Percentiles rank a stretch among this genome's conserved stretches.
These are phyloP conservation scores for Luperina testacea DNA, from an alignment of 2,888 invertebrate species.

Conservation along the genomic window DNA sequence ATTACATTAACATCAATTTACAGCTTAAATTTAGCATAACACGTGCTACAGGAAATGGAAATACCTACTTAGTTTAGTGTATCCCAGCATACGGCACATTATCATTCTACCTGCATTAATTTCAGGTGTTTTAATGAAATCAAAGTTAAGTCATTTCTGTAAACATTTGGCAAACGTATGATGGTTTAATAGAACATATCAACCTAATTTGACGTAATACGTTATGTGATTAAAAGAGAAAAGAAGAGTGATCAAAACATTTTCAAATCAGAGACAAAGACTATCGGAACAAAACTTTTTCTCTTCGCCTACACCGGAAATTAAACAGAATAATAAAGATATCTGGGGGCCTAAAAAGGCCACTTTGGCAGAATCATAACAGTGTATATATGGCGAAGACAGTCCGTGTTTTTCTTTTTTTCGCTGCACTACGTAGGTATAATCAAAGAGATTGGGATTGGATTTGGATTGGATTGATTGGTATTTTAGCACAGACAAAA, in stretches of 20 bases:
- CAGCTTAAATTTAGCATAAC: constrained; percentile 65
- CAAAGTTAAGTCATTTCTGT: neutral
- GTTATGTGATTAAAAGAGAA: neutral
- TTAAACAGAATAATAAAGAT: neutral
- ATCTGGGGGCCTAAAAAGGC: neutral
- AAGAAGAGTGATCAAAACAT: neutral
- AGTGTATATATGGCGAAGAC: too few relatives aligned
- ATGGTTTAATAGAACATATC: neutral
- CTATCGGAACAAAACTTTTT: neutral
- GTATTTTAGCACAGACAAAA: too few relatives aligned
- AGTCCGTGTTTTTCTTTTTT: too few relatives aligned
- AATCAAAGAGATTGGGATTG: too few relatives aligned
- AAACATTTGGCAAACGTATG: neutral
- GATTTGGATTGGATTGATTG: too few relatives aligned
- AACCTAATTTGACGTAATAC: too few relatives aligned
- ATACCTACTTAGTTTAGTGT: constrained; percentile 41
- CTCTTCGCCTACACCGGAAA: neutral
- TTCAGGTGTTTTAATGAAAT: neutral
- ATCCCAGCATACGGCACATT: constrained; percentile 11
- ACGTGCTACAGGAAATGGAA: constrained; percentile 67
- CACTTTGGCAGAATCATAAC: too few relatives aligned
- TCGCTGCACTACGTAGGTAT: too few relatives aligned
- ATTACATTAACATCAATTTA: constrained; percentile 62
- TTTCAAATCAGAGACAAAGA: neutral
- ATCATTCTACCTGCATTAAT: neutral